Percentiles rank a stretch among this genome's conserved stretches.
phyloP scores from a whole-genome alignment of 53 echinoderm and acorn worm genomes.

The Henricia sp. region DNA sequence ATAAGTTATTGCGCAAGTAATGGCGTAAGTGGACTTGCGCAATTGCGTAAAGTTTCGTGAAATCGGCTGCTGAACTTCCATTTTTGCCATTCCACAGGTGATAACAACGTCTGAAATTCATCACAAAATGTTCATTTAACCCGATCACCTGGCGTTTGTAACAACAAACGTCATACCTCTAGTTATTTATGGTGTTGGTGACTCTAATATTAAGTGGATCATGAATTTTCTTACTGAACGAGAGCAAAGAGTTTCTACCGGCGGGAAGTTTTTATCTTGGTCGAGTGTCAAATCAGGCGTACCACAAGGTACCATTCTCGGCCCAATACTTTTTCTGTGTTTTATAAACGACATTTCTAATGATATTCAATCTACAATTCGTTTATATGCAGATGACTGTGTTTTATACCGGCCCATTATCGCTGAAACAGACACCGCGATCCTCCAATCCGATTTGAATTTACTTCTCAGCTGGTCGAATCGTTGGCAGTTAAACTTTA shows the following conservation, averaged over 20 bases:
- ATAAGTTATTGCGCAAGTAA: too few species aligned
- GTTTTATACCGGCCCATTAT: constrained; percentile 11
- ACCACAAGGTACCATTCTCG: constrained; percentile 15
- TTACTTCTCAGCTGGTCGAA: constrained; percentile 29
- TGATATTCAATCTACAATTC: neutral
- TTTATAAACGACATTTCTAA: constrained; percentile 28
- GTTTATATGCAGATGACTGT: constrained; percentile 45
- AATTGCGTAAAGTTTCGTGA: too few species aligned
- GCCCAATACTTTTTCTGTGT: constrained; percentile 20
- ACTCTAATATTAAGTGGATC: neutral
- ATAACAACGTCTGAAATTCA: too few species aligned
- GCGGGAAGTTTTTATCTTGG: neutral
- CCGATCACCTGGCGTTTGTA: too few species aligned
- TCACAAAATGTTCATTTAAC: too few species aligned
- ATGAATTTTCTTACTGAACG: neutral
- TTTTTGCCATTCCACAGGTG: too few species aligned
- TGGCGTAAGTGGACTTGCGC: too few species aligned
- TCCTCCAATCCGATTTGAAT: neutral
- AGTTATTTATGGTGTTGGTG: neutral
- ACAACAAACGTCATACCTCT: too few species aligned
- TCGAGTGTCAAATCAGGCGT: neutral
- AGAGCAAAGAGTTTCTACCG: neutral
- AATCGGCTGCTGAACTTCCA: too few species aligned
- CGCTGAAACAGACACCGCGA: neutral
- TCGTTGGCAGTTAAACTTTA: constrained; percentile 28